Conservation (phyloP, 2,113 vertebrate species). For the Urocolius indicus region DNA sequence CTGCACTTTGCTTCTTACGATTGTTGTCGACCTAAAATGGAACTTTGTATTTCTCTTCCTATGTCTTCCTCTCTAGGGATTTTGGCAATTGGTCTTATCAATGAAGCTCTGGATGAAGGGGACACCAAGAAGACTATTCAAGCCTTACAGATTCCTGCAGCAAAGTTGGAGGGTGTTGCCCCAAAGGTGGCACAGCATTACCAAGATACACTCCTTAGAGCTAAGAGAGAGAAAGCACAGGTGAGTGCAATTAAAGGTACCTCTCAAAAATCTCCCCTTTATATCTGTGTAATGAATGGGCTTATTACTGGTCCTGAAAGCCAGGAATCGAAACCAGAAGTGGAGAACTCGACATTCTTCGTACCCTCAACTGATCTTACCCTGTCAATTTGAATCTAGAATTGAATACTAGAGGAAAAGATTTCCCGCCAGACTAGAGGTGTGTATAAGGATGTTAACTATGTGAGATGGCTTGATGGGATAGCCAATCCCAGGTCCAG, state of each 20-base stretch:
- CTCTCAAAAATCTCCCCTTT: background rate
- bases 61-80: slow-evolving; percentile 81
- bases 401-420: background rate
- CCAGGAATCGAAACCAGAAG: background rate
- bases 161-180: slow-evolving; percentile 90
- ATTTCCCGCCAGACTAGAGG: background rate
- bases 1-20: background rate
- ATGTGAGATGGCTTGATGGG: background rate
- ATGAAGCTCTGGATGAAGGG: slow-evolving; percentile 94
- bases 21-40: background rate
- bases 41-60: background rate
- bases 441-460: background rate
- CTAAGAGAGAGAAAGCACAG: slow-evolving; percentile 94
- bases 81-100: slow-evolving; percentile 93
- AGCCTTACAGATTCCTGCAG: slow-evolving; percentile 88
- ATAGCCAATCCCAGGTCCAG: fast-evolving
- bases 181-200: slow-evolving; percentile 91
- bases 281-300: background rate
- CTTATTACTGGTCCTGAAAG: background rate
- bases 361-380: background rate
- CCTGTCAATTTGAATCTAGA: background rate
- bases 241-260: slow-evolving; percentile 68
- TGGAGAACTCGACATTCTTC: background rate
- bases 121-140: slow-evolving; percentile 87
- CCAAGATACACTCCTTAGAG: slow-evolving; percentile 90